phyloP scores from a whole-genome alignment of 2,888 invertebrate genomes.

The Cephus spinipes region DNA sequence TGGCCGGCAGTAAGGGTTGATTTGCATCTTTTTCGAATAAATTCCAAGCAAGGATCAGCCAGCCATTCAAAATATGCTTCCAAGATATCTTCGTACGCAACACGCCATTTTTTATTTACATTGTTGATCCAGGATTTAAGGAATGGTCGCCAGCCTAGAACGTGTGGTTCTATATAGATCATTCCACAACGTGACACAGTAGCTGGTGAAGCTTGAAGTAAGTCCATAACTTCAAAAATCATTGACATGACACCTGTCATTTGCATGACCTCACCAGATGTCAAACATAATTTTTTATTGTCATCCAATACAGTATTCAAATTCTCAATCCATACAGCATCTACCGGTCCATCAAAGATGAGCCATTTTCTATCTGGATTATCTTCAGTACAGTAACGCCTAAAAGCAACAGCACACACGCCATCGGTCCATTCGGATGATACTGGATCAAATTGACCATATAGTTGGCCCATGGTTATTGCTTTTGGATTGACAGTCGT shows the following conservation, averaged over 20 bases:
- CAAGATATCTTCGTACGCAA: slow-evolving; percentile 73
- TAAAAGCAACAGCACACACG: slow-evolving; percentile 83
- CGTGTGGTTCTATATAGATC: slow-evolving; percentile 89
- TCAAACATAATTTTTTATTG: slow-evolving; percentile 87
- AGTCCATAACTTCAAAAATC: slow-evolving; percentile 90
- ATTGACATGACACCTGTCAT: slow-evolving; percentile 86
- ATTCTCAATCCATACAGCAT: slow-evolving; percentile 92
- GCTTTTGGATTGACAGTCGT: slow-evolving; percentile 93
- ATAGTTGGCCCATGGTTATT: slow-evolving; percentile 91
- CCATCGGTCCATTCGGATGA: slow-evolving; percentile 95
- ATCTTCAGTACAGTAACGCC: slow-evolving; percentile 81
- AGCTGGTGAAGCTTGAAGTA: slow-evolving; percentile 86
- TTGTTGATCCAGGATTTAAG: slow-evolving; percentile 83
- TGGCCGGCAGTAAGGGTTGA: slow-evolving; percentile 78
- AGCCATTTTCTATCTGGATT: slow-evolving; percentile 88
- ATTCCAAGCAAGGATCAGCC: slow-evolving; percentile 80
- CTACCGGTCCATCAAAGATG: slow-evolving; percentile 92
- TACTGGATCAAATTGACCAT: slow-evolving; percentile 90
- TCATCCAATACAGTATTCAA: slow-evolving; percentile 91
- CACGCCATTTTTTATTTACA: slow-evolving; percentile 74
- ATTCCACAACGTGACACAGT: slow-evolving; percentile 91
- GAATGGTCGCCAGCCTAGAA: slow-evolving; percentile 86
- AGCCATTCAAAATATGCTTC: slow-evolving; percentile 80
- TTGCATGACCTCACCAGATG: slow-evolving; percentile 89
- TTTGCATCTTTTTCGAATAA: slow-evolving; percentile 77